Evolutionary conservation across 2,888 invertebrate genomes (phyloP).

Genomic region (Hirtodrosophila cameraria): DNA sequence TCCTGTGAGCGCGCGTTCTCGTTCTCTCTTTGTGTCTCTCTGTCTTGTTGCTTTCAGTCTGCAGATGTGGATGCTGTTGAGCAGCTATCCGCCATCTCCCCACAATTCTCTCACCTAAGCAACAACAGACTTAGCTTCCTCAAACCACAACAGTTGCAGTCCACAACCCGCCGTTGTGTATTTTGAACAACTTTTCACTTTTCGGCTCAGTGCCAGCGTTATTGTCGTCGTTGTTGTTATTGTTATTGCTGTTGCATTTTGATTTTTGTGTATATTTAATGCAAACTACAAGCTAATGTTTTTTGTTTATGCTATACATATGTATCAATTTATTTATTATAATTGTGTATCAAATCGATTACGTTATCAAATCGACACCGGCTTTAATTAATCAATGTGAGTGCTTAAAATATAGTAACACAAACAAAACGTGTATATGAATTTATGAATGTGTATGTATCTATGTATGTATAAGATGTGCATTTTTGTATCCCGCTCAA

Average conservation of each 20-base stretch:
- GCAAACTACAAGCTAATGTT: slow-evolving; percentile 10
- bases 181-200: slow-evolving; percentile 61
- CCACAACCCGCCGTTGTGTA: slow-evolving; percentile 37
- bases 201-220: slow-evolving; percentile 31
- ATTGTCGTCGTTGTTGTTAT: slow-evolving; percentile 17
- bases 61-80: slow-evolving; percentile 69
- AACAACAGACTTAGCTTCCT: slow-evolving; percentile 26
- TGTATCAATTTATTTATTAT: background rate
- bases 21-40: slow-evolving; percentile 14
- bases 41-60: slow-evolving; percentile 42
- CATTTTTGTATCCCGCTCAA: slow-evolving; percentile 1
- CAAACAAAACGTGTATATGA: background rate
- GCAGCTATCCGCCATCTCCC: slow-evolving; percentile 26
- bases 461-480: background rate
- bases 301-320: slow-evolving; percentile 28
- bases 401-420: background rate
- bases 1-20: slow-evolving; percentile 52
- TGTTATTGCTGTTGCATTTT: slow-evolving; percentile 29
- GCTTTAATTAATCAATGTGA: slow-evolving; percentile 3
- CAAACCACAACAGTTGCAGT: slow-evolving; percentile 28
- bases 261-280: slow-evolving; percentile 22
- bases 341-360: slow-evolving; percentile 29
- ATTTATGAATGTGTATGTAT: slow-evolving; percentile 2
- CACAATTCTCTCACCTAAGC: slow-evolving; percentile 9
- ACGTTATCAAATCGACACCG: slow-evolving; percentile 33